Evolutionary conservation across 2,797 vertebrate species (phyloP), one percentile per base, ranked within the genome.

Genomic region (Myotis pilosus): DNA sequence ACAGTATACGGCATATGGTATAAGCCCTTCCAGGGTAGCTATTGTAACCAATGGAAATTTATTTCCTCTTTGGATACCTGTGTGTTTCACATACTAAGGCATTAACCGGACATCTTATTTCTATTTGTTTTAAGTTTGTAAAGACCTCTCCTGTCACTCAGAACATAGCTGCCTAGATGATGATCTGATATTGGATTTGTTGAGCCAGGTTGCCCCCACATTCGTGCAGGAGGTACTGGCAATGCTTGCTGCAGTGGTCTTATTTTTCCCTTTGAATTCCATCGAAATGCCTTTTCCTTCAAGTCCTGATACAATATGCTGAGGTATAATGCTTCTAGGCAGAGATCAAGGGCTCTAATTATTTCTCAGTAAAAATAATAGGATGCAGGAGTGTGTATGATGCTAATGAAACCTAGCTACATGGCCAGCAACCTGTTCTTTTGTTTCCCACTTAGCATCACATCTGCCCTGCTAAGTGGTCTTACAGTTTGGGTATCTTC

Each of bases 381-480:
- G 2, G 69, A 94, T 71, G 82, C 55, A 74, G 68, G 91, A 76
- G 62, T 95, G 87, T 94, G 82, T 95, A 57, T 86, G 20, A 95
- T 92, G 95, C 94, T 92, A 89, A 94, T 94, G 88, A 96, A 94
- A 93, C 76, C 79, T 55, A 49, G 81, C 78, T 84, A 51, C 33
- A 33, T 84, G 76, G 76, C 82, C 83, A 84, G 82, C 93, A 78
- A 60, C 79, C 44, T 72, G 85, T 72, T 92, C 92, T 81, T 94
- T 81, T 90, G 88, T 72, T 57, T 93, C 25, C 60, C 95, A 76
- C 44, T 96, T 94, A 97, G 80, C 88, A 41, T 96, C 83, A 2
- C 7, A 76, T 85, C 91, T 86, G 72, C 68, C 64, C 76, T 44
- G 69, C 78, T 94, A 79, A 91, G 68, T 30, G 44, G 53, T 79